Evolutionary conservation across 2,113 vertebrate species (phyloP).

Genomic region (Sinocyclocheilus anshuiensis): DNA sequence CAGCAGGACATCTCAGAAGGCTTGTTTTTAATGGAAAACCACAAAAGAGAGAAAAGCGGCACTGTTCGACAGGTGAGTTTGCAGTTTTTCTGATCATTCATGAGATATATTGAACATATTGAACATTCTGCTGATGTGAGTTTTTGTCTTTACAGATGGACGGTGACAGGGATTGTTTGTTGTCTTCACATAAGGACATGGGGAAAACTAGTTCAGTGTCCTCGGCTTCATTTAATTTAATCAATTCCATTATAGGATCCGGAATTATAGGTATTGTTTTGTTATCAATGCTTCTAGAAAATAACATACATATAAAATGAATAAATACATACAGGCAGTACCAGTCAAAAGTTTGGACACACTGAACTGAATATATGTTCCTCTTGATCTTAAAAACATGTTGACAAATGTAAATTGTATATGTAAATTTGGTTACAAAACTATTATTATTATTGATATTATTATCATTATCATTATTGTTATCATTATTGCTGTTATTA

Average conservation of each 20-base stretch:
- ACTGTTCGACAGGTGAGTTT: constrained; percentile 1
- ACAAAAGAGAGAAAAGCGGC: not conserved
- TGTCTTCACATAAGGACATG: constrained; percentile 65
- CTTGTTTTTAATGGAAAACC: constrained; percentile 18
- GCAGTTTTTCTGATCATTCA: not conserved
- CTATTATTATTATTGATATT: not conserved
- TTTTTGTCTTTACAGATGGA: constrained; percentile 54
- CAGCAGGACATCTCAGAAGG: not conserved
- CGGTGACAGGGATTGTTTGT: constrained; percentile 75
- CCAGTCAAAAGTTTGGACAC: not conserved
- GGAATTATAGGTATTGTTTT: constrained; percentile 84
- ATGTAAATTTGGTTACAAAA: not conserved
- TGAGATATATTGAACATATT: not conserved
- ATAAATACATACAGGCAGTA: not conserved
- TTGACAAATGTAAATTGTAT: not conserved
- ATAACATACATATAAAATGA: too few species aligned
- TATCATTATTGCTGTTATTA: not conserved
- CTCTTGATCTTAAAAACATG: not conserved
- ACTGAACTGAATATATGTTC: not conserved
- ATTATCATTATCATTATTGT: too few species aligned
- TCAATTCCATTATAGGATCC: constrained; percentile 94
- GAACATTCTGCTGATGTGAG: not conserved
- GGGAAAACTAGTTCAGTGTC: constrained; percentile 68
- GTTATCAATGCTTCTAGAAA: not conserved
- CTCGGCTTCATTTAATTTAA: constrained; percentile 89